Base-by-base conservation (phyloP, 2,888 invertebrate species). In the Muschampia staudingeri region DNA sequence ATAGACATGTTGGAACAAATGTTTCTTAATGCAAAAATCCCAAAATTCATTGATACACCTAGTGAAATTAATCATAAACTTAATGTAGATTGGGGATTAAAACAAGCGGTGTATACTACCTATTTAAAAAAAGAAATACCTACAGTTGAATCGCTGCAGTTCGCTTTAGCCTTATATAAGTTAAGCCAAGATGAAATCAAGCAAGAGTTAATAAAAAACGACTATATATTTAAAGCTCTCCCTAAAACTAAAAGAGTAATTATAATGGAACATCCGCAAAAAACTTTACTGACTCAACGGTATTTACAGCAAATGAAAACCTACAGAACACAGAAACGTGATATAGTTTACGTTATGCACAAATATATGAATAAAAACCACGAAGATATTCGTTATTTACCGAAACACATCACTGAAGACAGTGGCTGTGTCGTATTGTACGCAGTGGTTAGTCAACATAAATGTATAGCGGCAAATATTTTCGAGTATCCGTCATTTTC, bases 151-250 rank as follows among this genome's bases (percentile, higher is more conserved):
- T 14, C 12, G 9, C n/a, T 71, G 1, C 5, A 25, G 40, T 25
- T 11, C 25, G 5, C 1, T 71, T 7, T 40, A 42, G 6, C 1
- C 1, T 1, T 2, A 2, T n/a, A 12, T 12, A 42, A 14, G 8
- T 44, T 42, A 37, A 71, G 19, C 71, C 4, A 5, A 19, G 42
- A 71, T 11, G 6, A 40, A 71, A 9, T 37, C 14, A 12, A 14
- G n/a, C n/a, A 76, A 34, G 19, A 56, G 12, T 72, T 81, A 52
- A 71, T 65, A 48, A 48, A 37, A 42, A 65, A 52, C 40, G 89
- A 90, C 0, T 91, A 83, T 61, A 61, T 82, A 14, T 90, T 88
- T 87, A 88, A 82, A 82, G 82, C 84, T 16, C 48, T 91, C 14
- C 84, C 85, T 6, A 80, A 83, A 9, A 82, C 83, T 0, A 71